Conservation (phyloP, 2,888 invertebrate species). For the Phania funesta region DNA sequence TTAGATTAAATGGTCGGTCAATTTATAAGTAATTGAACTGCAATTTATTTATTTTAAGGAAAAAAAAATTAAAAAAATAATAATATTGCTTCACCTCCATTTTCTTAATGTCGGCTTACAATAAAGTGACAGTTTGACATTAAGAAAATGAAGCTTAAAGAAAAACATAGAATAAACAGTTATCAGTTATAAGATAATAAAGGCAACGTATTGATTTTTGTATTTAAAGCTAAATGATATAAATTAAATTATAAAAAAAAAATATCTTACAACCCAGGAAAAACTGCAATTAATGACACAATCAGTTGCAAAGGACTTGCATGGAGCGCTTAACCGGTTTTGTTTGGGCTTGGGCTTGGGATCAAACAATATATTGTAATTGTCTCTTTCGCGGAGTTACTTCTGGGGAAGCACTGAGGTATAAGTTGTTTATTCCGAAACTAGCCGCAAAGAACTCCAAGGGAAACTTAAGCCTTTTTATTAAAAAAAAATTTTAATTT, state of each 20-base stretch:
- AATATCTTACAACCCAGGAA: background rate
- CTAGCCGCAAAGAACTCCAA: too few relatives aligned
- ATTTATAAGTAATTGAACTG: background rate
- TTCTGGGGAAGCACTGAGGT: too few relatives aligned
- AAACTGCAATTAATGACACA: background rate
- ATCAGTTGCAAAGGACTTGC: too few relatives aligned
- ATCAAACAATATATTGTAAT: too few relatives aligned
- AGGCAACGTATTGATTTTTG: slow-evolving; percentile 53
- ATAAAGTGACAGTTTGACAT: background rate
- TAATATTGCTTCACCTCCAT: background rate
- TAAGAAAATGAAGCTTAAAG: background rate
- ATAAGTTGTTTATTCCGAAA: too few relatives aligned
- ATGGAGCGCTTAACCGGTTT: too few relatives aligned
- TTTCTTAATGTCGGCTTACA: background rate
- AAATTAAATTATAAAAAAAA: background rate
- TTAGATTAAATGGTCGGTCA: background rate
- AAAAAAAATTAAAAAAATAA: background rate
- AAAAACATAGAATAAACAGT: slow-evolving; percentile 15
- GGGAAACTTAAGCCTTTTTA: too few relatives aligned
- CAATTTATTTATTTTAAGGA: background rate
- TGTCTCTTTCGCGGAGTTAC: too few relatives aligned
- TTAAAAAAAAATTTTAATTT: too few relatives aligned
- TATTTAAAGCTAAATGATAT: slow-evolving; percentile 39
- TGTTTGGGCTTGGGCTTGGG: too few relatives aligned
- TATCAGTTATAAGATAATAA: slow-evolving; percentile 29